Percentiles rank a stretch among this genome's conserved stretches.
phyloP scores from a whole-genome alignment of 2,888 invertebrate species.

The Disparrhopalites patrizii region DNA sequence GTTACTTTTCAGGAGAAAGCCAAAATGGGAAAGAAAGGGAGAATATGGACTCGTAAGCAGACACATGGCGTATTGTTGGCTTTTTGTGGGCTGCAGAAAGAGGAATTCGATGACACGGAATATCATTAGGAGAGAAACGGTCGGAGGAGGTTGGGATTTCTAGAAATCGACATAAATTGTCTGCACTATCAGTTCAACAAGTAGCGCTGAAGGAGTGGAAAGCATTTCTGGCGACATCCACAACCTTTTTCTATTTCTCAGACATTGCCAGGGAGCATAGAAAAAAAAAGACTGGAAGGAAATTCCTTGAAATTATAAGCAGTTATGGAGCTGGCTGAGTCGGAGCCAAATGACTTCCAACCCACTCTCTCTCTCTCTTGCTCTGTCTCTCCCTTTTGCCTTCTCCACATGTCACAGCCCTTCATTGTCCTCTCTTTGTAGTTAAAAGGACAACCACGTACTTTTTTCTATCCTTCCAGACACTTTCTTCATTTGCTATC shows the following conservation, averaged over 20 bases:
- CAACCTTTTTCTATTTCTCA: neutral
- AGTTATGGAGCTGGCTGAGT: slow-evolving; percentile 19
- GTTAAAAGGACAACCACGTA: neutral
- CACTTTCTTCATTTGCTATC: neutral
- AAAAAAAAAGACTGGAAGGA: neutral
- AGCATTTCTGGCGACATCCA: slow-evolving; percentile 1
- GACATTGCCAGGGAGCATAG: neutral
- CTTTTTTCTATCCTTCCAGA: neutral
- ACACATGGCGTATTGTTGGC: neutral
- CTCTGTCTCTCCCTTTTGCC: neutral
- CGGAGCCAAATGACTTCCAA: slow-evolving; percentile 30
- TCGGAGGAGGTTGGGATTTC: slow-evolving; percentile 4
- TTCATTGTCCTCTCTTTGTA: neutral
- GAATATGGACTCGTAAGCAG: neutral
- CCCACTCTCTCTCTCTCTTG: slow-evolving; percentile 10
- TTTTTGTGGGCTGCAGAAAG: neutral
- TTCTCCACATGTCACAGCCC: neutral
- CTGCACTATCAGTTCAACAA: slow-evolving; percentile 26
- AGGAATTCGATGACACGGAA: slow-evolving; percentile 14
- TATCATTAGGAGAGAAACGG: slow-evolving; percentile 7
- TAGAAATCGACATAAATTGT: slow-evolving; percentile 22
- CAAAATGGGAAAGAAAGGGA: neutral
- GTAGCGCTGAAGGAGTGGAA: slow-evolving; percentile 11
- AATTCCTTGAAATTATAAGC: neutral
- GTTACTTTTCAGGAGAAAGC: no score